These are phyloP conservation scores for Lepidurus couesii DNA, from an alignment of 1,140 invertebrate genomes.

Conservation along the genomic window DNA sequence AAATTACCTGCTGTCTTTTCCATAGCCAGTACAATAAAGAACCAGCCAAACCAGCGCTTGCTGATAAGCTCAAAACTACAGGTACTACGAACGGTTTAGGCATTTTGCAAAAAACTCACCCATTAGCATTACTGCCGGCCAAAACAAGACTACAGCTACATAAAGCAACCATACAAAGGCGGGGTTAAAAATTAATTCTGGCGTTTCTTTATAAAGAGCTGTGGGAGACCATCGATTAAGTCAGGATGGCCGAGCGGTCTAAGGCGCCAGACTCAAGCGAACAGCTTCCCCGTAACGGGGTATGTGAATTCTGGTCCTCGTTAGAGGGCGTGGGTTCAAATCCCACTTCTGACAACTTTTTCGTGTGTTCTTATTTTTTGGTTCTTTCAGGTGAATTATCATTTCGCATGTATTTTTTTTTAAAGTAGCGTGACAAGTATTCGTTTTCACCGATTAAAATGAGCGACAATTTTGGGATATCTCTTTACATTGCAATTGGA, in stretches of 20 bases:
- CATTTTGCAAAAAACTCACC: neutral
- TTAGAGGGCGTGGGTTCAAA: conserved; percentile 17
- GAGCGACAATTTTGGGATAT: no score
- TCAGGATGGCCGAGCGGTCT: conserved; percentile 23
- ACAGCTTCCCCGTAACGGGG: neutral
- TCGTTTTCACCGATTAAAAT: no score
- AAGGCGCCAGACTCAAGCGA: conserved; percentile 39
- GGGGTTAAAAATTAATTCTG: neutral
- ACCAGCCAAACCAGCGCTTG: neutral
- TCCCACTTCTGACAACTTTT: neutral
- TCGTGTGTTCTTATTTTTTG: neutral
- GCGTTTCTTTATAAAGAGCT: neutral
- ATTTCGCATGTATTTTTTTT: no score
- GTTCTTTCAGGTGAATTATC: neutral
- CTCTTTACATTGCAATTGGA: no score
- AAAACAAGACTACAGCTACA: neutral
- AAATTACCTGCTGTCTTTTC: neutral
- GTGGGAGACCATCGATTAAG: neutral
- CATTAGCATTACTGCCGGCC: neutral
- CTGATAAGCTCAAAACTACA: neutral
- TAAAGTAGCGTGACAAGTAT: no score
- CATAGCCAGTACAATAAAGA: neutral
- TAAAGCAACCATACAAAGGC: neutral
- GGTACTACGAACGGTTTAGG: neutral
- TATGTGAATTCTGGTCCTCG: conserved; percentile 7